A percentile compares a stretch with the other conserved stretches of the same genome.
These are phyloP conservation scores for Anthophora plumipes DNA, from an alignment of 2,888 invertebrate genomes.

Conservation along the genomic window DNA sequence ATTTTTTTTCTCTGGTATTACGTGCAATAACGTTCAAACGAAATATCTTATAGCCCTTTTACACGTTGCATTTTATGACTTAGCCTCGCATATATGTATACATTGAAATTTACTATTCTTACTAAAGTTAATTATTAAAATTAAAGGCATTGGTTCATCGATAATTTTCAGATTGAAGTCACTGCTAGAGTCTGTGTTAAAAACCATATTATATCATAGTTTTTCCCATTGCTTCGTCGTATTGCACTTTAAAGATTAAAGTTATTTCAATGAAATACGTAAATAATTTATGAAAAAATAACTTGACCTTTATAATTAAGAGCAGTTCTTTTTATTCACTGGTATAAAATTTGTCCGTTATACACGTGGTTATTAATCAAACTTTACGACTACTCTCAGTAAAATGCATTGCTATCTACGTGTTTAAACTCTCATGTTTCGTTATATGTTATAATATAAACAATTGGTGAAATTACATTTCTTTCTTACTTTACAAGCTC, in stretches of 20 bases:
- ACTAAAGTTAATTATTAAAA: slow-evolving; percentile 42
- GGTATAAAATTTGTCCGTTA: slow-evolving; percentile 62
- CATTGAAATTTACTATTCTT: slow-evolving; percentile 44
- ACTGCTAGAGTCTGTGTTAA: slow-evolving; percentile 48
- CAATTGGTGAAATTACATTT: slow-evolving; percentile 42
- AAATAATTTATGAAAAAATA: slow-evolving; percentile 46
- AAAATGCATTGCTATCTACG: slow-evolving; percentile 70
- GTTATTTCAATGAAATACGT: slow-evolving; percentile 42
- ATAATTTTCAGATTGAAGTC: slow-evolving; percentile 47
- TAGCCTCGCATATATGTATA: slow-evolving; percentile 45
- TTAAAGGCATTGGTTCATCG: slow-evolving; percentile 48
- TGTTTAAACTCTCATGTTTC: slow-evolving; percentile 53
- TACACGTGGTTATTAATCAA: slow-evolving; percentile 46
- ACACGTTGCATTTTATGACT: slow-evolving; percentile 42
- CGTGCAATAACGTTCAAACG: slow-evolving; percentile 61
- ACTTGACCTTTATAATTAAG: slow-evolving; percentile 50
- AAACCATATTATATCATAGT: slow-evolving; percentile 35
- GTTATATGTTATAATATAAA: slow-evolving; percentile 49
- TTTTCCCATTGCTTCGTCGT: slow-evolving; percentile 47
- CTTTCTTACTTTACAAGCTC: slow-evolving; percentile 28
- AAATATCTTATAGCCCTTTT: slow-evolving; percentile 57
- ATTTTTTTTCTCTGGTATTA: too few species aligned
- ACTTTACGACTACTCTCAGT: slow-evolving; percentile 38
- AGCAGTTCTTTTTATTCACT: slow-evolving; percentile 54
- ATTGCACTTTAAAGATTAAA: slow-evolving; percentile 62